A percentile compares a stretch with the other conserved stretches of the same genome.
Evolutionary conservation across 2,113 vertebrate species (phyloP).

Genomic region (Hippocampus guttulatus): DNA sequence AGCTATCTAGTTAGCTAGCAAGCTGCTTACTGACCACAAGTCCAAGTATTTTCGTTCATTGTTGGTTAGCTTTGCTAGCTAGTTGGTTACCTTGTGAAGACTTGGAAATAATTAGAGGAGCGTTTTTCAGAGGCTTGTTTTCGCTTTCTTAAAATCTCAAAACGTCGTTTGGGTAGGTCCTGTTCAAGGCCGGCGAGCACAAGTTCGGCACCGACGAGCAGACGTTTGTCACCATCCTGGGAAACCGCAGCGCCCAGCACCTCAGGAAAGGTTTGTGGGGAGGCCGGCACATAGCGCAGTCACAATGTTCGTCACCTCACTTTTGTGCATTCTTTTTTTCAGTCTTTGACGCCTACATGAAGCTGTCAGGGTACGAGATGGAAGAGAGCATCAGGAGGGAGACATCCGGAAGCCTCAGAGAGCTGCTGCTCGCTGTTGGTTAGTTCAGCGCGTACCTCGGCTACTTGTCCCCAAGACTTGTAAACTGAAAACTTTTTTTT

Average conservation of each 20-base stretch:
- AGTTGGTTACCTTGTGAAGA: too few species aligned
- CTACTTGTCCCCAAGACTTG: too few species aligned
- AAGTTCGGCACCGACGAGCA: constrained; percentile 94
- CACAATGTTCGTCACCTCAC: background rate
- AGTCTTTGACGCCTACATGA: constrained; percentile 93
- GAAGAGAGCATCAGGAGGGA: constrained; percentile 92
- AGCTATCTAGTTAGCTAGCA: too few species aligned
- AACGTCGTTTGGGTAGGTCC: constrained; percentile 61
- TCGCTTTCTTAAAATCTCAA: background rate
- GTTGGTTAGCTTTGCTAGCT: too few species aligned
- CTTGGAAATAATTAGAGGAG: background rate
- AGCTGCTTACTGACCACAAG: too few species aligned
- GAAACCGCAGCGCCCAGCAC: constrained; percentile 84
- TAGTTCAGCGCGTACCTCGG: constrained; percentile 12
- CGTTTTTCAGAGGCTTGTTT: background rate
- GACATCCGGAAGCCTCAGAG: constrained; percentile 83
- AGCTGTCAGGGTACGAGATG: constrained; percentile 87
- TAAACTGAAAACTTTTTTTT: background rate
- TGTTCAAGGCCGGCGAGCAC: constrained; percentile 90
- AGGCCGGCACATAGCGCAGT: background rate
- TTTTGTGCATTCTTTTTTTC: background rate
- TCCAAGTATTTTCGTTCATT: too few species aligned
- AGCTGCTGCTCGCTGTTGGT: constrained; percentile 89
- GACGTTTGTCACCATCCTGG: constrained; percentile 88
- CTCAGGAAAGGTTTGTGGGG: constrained; percentile 79